Percentiles rank a stretch among this genome's conserved stretches.
Conservation (phyloP, 2,113 vertebrate genomes). For the Eptesicus fuscus region DNA sequence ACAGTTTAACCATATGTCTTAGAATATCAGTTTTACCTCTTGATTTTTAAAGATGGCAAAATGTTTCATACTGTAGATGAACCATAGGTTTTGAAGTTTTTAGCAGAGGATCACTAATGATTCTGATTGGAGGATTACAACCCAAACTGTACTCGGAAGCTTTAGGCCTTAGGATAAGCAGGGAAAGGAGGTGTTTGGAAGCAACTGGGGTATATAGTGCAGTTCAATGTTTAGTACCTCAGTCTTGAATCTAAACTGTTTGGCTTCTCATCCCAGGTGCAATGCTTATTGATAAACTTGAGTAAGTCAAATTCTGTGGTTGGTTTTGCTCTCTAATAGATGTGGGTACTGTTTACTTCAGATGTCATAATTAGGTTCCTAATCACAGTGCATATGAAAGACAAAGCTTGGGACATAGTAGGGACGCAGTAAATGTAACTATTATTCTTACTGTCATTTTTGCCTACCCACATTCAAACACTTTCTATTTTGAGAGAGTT, state of each 20-base stretch:
- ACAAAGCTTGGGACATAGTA: neutral
- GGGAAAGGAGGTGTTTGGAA: neutral
- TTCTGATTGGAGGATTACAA: neutral
- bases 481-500: neutral
- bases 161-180: neutral
- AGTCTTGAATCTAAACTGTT: neutral
- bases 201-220: neutral
- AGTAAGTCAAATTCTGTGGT: neutral
- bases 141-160: neutral
- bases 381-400: neutral
- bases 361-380: neutral
- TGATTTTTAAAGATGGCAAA: neutral
- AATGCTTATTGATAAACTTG: neutral
- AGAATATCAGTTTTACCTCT: neutral
- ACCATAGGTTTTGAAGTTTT: neutral
- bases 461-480: neutral
- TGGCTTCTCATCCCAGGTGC: neutral
- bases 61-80: neutral
- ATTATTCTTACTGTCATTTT: neutral
- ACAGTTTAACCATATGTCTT: neutral
- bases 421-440: neutral
- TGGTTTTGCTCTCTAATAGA: neutral
- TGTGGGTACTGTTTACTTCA: neutral
- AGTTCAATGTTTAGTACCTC: neutral
- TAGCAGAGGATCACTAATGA: neutral